Percentiles rank a stretch among this genome's conserved stretches.
These are phyloP conservation scores for Sarcophaga subvicina DNA, from an alignment of 2,888 invertebrate species.

Conservation along the genomic window DNA sequence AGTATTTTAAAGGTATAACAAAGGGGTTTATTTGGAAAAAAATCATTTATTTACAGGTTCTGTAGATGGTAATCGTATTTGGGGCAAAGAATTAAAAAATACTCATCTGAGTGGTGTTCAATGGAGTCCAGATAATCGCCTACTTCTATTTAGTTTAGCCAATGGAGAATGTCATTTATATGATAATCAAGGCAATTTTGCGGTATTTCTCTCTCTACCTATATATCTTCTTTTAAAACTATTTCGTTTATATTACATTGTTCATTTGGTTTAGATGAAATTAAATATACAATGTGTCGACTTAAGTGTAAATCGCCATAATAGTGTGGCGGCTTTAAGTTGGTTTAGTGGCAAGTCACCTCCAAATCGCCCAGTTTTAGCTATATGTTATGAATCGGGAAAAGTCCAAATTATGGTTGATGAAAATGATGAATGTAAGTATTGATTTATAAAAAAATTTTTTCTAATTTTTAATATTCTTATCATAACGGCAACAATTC, in stretches of 20 bases:
- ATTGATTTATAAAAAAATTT: neutral
- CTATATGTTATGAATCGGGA: constrained; percentile 94
- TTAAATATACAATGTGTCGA: constrained; percentile 85
- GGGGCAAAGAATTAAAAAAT: constrained; percentile 98
- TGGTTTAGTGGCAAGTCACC: constrained; percentile 94
- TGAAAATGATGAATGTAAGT: constrained; percentile 92
- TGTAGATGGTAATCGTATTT: constrained; percentile 98
- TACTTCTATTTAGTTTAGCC: constrained; percentile 93
- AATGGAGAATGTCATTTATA: constrained; percentile 97
- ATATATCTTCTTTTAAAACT: constrained; percentile 11
- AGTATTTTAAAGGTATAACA: neutral
- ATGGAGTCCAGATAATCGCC: constrained; percentile 97
- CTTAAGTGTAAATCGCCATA: constrained; percentile 82
- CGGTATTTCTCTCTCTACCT: constrained; percentile 80
- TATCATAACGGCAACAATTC: too few relatives aligned
- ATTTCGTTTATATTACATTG: constrained; percentile 1
- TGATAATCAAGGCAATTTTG: constrained; percentile 94
- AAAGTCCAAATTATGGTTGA: constrained; percentile 93
- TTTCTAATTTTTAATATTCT: neutral
- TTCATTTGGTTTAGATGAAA: constrained; percentile 85
- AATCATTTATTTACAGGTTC: constrained; percentile 87
- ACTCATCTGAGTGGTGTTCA: constrained; percentile 92
- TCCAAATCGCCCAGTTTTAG: constrained; percentile 89
- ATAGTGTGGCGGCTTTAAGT: constrained; percentile 89
- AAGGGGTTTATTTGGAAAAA: neutral